Evolutionary conservation across 2,888 invertebrate genomes (phyloP), one percentile per base, ranked within the genome.

Genomic region (Drosophila infuscata): DNA sequence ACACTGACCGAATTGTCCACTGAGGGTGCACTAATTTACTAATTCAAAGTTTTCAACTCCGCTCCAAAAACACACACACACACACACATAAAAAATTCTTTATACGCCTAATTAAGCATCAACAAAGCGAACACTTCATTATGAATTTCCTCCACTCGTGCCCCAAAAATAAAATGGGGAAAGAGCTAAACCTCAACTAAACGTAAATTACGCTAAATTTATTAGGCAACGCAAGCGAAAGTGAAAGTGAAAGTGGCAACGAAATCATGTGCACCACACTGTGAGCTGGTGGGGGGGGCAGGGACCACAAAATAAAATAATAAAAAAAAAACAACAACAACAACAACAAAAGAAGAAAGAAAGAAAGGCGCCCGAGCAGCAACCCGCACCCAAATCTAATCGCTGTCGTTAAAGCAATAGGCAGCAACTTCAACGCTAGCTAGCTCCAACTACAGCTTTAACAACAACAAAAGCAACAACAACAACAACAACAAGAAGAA

Each of bases 41-140:
- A 89, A 85, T 74, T 75, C 79, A 69, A 87, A 89, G 73, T 87
- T 80, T 88, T 73, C 51, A 52, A 61, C 49, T 38, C 30, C 32
- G 29, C 30, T 51, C 53, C 62, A 70, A 36, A 65, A 32, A 30
- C 25, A 43, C 33, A 46, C 25, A 53, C 17, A 49, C 11, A 57
- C 59, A 61, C 41, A 48, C 25, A 41, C 33, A 25, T 32, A 77
- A 87, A 82, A 87, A 82, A 89, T 89, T 88, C 89, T 90, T 89
- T 86, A 88, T 85, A 80, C 86, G 90, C 90, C 86, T 88, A 89
- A 89, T 89, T 89, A 89, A 80, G 88, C 90, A 71, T 73, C 69
- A 86, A 89, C 90, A 86, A 89, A 86, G 86, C 86, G 83, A 82
- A 78, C 90, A 86, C 90, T 88, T 86, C 90, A 86, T 86, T 86